Evolutionary conservation across 1,140 invertebrate species (phyloP).

Genomic region (Drosophila asahinai): DNA sequence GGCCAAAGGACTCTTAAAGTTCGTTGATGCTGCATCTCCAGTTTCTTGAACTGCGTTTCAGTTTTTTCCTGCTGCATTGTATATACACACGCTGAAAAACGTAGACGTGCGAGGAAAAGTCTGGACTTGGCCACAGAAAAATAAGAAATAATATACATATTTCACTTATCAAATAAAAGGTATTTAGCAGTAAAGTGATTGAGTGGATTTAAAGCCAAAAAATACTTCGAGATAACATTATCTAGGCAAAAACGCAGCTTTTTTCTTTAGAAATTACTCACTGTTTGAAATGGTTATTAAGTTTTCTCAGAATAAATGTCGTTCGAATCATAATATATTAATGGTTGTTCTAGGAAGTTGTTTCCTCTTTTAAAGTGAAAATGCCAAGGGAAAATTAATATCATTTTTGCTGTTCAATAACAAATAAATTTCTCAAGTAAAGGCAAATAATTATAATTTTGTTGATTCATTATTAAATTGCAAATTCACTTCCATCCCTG

Average conservation of each 20-base stretch:
- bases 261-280: slow-evolving; percentile 3
- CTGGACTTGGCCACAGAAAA: slow-evolving; percentile 1
- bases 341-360: neutral
- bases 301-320: neutral
- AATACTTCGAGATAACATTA: neutral
- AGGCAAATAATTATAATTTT: neutral
- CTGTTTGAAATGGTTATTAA: neutral
- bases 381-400: slow-evolving; percentile 1
- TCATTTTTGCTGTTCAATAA: neutral
- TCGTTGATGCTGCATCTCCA: slow-evolving; percentile 62
- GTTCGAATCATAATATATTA: neutral
- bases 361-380: neutral
- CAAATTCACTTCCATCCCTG: slow-evolving; percentile 7
- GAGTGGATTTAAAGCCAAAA: slow-evolving; percentile 2
- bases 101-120: slow-evolving; percentile 28
- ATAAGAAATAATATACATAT: neutral
- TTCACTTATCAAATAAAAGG: slow-evolving; percentile 11
- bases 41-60: slow-evolving; percentile 75
- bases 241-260: neutral
- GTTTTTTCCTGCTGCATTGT: slow-evolving; percentile 39
- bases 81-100: slow-evolving; percentile 38
- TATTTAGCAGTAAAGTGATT: slow-evolving; percentile 13
- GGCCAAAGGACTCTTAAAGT: slow-evolving; percentile 63
- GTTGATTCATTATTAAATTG: slow-evolving; percentile 3
- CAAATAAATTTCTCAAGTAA: neutral